Conservation (phyloP, 1,140 invertebrate genomes). For the Aleiodes sp. region DNA sequence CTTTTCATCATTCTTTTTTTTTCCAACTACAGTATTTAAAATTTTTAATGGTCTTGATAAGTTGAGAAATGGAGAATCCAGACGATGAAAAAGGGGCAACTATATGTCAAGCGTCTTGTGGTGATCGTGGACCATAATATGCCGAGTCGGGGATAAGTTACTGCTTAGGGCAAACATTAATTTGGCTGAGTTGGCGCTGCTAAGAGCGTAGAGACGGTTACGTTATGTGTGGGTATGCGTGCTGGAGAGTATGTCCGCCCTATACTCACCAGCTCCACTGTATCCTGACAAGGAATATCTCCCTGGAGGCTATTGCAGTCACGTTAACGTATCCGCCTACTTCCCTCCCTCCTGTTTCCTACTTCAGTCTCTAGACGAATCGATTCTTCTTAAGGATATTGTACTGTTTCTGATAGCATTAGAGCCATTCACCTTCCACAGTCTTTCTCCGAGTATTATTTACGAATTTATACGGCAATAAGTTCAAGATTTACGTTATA, state of each 20-base stretch:
- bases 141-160: conserved; percentile 56
- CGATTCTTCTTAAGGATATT: conserved; percentile 52
- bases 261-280: background rate
- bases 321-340: conserved; percentile 54
- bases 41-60: too few species aligned
- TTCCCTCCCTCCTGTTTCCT: too few species aligned
- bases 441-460: background rate
- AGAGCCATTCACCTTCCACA: background rate
- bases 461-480: too few species aligned
- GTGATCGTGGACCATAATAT: conserved; percentile 56
- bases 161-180: conserved; percentile 58
- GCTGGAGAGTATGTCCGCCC: background rate
- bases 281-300: conserved; percentile 46
- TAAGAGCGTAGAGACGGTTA: background rate
- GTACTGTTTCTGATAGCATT: background rate
- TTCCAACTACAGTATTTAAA: too few species aligned
- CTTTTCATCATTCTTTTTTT: too few species aligned
- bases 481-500: too few species aligned
- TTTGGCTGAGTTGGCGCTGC: conserved; percentile 52
- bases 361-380: conserved; percentile 53
- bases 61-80: too few species aligned
- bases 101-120: conserved; percentile 1
- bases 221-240: background rate
- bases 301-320: conserved; percentile 55
- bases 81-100: background rate